Evolutionary conservation across 2,888 invertebrate genomes (phyloP).

Genomic region (Oligia latruncula): DNA sequence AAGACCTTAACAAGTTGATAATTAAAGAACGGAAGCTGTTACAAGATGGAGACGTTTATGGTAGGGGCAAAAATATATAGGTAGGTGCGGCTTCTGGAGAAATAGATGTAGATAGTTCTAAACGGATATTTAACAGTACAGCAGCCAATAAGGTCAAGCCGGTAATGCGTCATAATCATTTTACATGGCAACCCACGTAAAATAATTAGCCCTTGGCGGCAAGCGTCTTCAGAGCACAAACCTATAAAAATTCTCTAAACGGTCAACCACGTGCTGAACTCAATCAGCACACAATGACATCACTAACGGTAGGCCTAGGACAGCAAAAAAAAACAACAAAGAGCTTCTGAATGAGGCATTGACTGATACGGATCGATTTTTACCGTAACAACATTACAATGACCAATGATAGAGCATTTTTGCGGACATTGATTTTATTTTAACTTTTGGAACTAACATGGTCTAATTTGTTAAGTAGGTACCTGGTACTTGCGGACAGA

Average conservation of each 20-base stretch:
- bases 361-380: constrained; percentile 41
- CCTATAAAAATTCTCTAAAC: background rate
- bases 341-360: constrained; percentile 22
- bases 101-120: background rate
- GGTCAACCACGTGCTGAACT: constrained; percentile 24
- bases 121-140: background rate
- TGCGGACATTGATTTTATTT: background rate
- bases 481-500: background rate
- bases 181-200: too few relatives aligned
- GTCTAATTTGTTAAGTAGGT: background rate
- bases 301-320: constrained; percentile 30
- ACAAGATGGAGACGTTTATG: too few relatives aligned
- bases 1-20: background rate
- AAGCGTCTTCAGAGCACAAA: background rate
- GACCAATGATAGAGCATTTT: constrained; percentile 28
- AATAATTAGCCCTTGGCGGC: too few relatives aligned
- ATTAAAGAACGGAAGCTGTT: background rate
- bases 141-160: background rate
- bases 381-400: constrained; percentile 48
- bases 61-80: too few relatives aligned
- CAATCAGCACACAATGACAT: constrained; percentile 18
- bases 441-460: background rate
- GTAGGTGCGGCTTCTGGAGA: background rate
- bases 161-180: background rate
- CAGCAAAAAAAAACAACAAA: constrained; percentile 43